phyloP scores from a whole-genome alignment of 2,797 vertebrate genomes.

The Chromis chromis region DNA sequence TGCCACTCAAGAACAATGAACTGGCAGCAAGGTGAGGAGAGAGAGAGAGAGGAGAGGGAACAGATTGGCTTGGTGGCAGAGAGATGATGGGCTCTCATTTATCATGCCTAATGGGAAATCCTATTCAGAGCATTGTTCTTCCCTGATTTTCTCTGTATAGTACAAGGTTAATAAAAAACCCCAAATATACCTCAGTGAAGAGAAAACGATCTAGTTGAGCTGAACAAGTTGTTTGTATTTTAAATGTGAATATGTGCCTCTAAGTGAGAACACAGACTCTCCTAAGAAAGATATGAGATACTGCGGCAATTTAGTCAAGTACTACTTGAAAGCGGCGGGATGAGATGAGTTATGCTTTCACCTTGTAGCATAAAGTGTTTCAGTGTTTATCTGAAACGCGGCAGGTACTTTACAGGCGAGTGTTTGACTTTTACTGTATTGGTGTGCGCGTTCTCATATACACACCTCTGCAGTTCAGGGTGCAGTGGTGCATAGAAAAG shows the following conservation, averaged over 20 bases:
- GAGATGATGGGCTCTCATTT: slow-evolving; percentile 63
- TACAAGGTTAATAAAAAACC: slow-evolving; percentile 61
- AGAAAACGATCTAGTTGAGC: slow-evolving; percentile 22
- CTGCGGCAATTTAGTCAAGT: slow-evolving; percentile 46
- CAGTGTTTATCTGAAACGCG: slow-evolving; percentile 58
- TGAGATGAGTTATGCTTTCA: slow-evolving; percentile 53
- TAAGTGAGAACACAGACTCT: neutral
- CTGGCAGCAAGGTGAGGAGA: slow-evolving; percentile 19
- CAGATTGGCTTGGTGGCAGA: slow-evolving; percentile 55
- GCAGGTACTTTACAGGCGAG: slow-evolving; percentile 45
- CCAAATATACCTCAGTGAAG: slow-evolving; percentile 24
- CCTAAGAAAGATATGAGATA: slow-evolving; percentile 11
- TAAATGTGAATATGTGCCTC: slow-evolving; percentile 8
- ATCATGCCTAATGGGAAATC: slow-evolving; percentile 65
- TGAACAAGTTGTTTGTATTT: slow-evolving; percentile 28
- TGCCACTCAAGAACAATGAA: slow-evolving; percentile 83
- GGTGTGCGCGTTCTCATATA: slow-evolving; percentile 3
- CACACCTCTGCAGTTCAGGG: slow-evolving; percentile 52
- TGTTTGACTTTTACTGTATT: slow-evolving; percentile 60
- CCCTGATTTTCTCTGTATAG: slow-evolving; percentile 35
- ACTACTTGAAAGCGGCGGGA: slow-evolving; percentile 22
- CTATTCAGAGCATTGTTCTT: slow-evolving; percentile 44
- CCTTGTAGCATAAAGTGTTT: slow-evolving; percentile 56
- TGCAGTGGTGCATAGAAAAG: slow-evolving; percentile 61
- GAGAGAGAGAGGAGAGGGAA: slow-evolving; percentile 30